Base-by-base conservation (phyloP, 1,140 invertebrate species). In the Cydia strobilella region DNA sequence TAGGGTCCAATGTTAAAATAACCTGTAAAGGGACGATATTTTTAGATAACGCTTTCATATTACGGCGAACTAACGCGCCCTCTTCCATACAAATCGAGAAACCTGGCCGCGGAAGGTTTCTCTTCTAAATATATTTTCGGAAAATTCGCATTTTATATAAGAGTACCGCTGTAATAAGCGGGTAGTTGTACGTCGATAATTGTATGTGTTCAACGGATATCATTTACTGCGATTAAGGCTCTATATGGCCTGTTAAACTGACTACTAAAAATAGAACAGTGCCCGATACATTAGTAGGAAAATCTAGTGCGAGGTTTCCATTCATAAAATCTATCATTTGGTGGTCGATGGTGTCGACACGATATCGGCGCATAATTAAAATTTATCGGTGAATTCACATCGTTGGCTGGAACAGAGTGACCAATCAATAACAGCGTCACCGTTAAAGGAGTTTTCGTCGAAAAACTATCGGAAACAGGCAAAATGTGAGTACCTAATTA, bases 241-340 rank as follows among this genome's bases (percentile, higher is more conserved):
- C 65, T 6, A 74, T 77, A 82, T 79, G 72, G 48, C 45, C 27
- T 73, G 31, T 42, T 75, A 83, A 84, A 81, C 69, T 20, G 74
- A 77, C 62, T 45, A 82, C 86, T 90, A 89, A 86, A 92, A 91
- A 90, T 92, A 92, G 87, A 85, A 80, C 75, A 65, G 76, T 80
- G 75, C 78, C 80, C 78, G 82, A 86, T 81, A 82, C 86, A 84
- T 83, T 87, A 78, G 79, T 85, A 81, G 83, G 84, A 76, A 85
- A 84, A 87, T 86, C 80, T 82, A 86, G 82, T 84, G 80, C 75
- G 77, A 85, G 82, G 81, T 82, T 86, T 81, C 82, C 91, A 93
- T 91, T 91, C 90, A 91, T 93, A 87, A 90, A 78, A 79, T 87
- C 84, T 86, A 90, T 91, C 89, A 90, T 89, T 90, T 88, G 76